These are phyloP conservation scores for Chironomus riparius DNA, from an alignment of 2,888 invertebrate genomes.

Conservation along the genomic window DNA sequence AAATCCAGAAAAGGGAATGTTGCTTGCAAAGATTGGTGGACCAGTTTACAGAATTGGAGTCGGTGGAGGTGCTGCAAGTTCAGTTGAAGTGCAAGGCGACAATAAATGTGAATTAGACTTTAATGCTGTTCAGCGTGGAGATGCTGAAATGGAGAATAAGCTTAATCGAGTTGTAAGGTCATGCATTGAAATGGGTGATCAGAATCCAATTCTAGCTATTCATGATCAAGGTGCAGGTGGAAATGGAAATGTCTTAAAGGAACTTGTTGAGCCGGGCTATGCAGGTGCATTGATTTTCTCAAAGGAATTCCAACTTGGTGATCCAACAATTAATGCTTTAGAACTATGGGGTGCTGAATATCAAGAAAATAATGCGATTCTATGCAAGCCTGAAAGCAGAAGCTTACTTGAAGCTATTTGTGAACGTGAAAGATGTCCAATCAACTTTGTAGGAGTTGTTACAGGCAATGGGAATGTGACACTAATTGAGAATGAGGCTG, in stretches of 20 bases:
- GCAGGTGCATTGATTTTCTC: slow-evolving; percentile 86
- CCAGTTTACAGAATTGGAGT: slow-evolving; percentile 97
- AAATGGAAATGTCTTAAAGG: slow-evolving; percentile 93
- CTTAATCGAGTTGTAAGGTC: slow-evolving; percentile 86
- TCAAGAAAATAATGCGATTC: slow-evolving; percentile 88
- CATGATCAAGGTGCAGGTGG: slow-evolving; percentile 99
- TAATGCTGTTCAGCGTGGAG: slow-evolving; percentile 86
- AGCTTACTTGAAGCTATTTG: slow-evolving; percentile 63
- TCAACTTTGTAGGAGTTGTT: slow-evolving; percentile 86
- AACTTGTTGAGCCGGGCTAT: slow-evolving; percentile 76
- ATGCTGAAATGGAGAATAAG: slow-evolving; percentile 99
- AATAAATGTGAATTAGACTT: slow-evolving; percentile 82
- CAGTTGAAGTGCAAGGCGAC: slow-evolving; percentile 87
- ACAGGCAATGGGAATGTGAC: slow-evolving; percentile 75
- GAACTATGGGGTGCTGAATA: slow-evolving; percentile 99
- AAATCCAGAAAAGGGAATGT: slow-evolving; percentile 69
- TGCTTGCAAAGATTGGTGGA: slow-evolving; percentile 91
- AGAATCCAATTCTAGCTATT: slow-evolving; percentile 86
- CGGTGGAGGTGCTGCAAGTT: slow-evolving; percentile 97
- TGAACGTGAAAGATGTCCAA: slow-evolving; percentile 80
- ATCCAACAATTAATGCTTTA: slow-evolving; percentile 84
- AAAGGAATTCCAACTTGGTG: slow-evolving; percentile 80
- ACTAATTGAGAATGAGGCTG: slow-evolving; percentile 51
- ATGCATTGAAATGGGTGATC: slow-evolving; percentile 71
- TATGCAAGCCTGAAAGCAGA: slow-evolving; percentile 62